Conservation (phyloP, 2,113 vertebrate species). For the Chrysochloris asiatica region DNA sequence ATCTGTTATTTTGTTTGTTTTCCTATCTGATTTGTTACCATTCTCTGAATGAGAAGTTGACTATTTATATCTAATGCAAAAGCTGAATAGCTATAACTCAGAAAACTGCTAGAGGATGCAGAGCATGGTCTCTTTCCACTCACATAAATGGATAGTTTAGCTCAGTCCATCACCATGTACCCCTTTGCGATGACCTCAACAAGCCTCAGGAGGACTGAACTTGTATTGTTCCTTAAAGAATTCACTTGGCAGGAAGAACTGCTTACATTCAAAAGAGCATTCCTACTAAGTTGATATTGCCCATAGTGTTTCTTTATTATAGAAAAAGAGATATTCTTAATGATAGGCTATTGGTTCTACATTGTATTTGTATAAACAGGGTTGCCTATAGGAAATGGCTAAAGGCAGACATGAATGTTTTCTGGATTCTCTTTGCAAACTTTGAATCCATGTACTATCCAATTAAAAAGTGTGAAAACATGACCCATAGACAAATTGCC, state of each 20-base stretch:
- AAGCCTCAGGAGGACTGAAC: neutral
- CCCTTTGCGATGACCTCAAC: neutral
- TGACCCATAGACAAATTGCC: constrained; percentile 55
- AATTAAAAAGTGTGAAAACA: constrained; percentile 69
- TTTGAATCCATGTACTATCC: constrained; percentile 52
- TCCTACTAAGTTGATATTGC: neutral
- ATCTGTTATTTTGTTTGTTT: constrained; percentile 55
- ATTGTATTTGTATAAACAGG: neutral
- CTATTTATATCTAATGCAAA: constrained; percentile 70
- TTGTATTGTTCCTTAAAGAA: neutral
- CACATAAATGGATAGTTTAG: constrained; percentile 59
- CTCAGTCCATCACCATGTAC: constrained; percentile 4
- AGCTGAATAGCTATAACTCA: constrained; percentile 63
- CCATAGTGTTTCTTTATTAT: neutral
- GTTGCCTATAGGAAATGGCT: neutral
- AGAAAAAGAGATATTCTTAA: constrained; percentile 2
- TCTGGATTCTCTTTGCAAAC: constrained; percentile 35
- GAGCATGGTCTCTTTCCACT: constrained; percentile 60
- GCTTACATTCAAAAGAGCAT: constrained; percentile 36
- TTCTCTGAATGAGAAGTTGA: constrained; percentile 61
- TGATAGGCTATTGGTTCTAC: constrained; percentile 17
- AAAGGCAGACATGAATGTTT: constrained; percentile 25
- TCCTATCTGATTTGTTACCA: constrained; percentile 64
- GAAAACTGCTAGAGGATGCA: constrained; percentile 65
- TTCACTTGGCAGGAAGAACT: neutral